Evolutionary conservation across 1,140 invertebrate genomes (phyloP), one percentile per base, ranked within the genome.

Genomic region (Drosophila littoralis): DNA sequence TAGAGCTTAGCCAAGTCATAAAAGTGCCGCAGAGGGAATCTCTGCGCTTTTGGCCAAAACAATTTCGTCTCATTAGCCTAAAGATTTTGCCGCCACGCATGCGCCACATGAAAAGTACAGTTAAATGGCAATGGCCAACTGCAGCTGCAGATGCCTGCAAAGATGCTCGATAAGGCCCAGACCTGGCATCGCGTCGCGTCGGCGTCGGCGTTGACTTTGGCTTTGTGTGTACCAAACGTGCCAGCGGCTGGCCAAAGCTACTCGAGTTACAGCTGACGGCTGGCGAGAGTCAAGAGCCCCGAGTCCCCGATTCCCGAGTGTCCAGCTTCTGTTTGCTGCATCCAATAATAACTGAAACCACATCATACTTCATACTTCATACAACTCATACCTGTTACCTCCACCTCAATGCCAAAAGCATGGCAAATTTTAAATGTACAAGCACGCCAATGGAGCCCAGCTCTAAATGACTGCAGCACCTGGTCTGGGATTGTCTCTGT

Each of bases 371-470:
- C 63, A 67, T 59, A 32, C 8, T 36, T 67, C 63, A 67, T 59
- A 36, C 8, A 46, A 43, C 22, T 17, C 12, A n/a, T 51, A 33
- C 32, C 50, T 35, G 32, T 43, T 60, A 58, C 55, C 40, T 33
- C 63, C 51, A 50, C 4, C 35, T 32, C 40, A 77, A 48, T 69
- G 63, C 67, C 61, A 68, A 77, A 71, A 75, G 77, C 84, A 77
- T 80, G 84, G 77, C 77, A 83, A 89, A 86, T 86, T 70, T 63
- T 28, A 82, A 74, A 88, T 86, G 77, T 48, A 75, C 59, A 54
- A 73, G 71, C 72, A 80, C 60, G 73, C 64, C 77, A 70, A 48
- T 35, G 43, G 36, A 54, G 7, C 38, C 36, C 55, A 35, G 50
- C 58, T 45, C 22, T 42, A 40, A 50, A 33, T 54, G 22, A 22